phyloP scores from a whole-genome alignment of 1,140 invertebrate species.

The Venustaconcha ellipsiformis region DNA sequence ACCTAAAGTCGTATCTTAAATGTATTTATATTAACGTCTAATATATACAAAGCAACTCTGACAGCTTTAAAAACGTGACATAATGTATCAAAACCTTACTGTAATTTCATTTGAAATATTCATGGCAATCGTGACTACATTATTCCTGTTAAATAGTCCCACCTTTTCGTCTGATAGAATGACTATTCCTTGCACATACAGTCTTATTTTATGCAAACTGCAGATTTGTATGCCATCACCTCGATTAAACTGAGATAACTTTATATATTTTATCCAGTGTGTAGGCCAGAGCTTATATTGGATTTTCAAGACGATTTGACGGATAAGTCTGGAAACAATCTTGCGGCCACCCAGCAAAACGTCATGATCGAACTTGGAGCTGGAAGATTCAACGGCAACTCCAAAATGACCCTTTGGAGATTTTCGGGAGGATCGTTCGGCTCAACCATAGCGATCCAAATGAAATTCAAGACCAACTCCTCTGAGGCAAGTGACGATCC shows the following conservation, averaged over 20 bases:
- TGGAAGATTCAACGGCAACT: constrained; percentile 13
- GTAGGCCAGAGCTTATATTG: constrained; percentile 20
- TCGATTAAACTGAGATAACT: not conserved
- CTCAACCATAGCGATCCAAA: constrained; percentile 17
- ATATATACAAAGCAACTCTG: too few species aligned
- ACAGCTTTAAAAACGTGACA: too few species aligned
- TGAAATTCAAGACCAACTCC: constrained; percentile 19
- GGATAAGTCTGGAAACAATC: constrained; percentile 17
- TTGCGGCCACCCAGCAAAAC: constrained; percentile 18
- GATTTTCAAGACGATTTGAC: constrained; percentile 20
- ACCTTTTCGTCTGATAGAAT: too few species aligned
- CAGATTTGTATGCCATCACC: not conserved
- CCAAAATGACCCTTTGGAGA: constrained; percentile 23
- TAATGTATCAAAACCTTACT: too few species aligned
- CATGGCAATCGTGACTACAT: too few species aligned
- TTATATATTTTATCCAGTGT: constrained; percentile 14
- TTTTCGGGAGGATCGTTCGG: constrained; percentile 30
- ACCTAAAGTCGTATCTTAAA: too few species aligned
- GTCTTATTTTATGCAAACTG: too few species aligned
- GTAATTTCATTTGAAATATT: too few species aligned
- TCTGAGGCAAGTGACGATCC: constrained; percentile 9
- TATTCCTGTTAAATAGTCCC: too few species aligned
- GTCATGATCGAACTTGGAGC: constrained; percentile 18
- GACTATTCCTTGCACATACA: too few species aligned
- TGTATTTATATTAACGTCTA: too few species aligned